These are phyloP conservation scores for Homarus americanus DNA, from an alignment of 1,140 invertebrate species.

Conservation along the genomic window DNA sequence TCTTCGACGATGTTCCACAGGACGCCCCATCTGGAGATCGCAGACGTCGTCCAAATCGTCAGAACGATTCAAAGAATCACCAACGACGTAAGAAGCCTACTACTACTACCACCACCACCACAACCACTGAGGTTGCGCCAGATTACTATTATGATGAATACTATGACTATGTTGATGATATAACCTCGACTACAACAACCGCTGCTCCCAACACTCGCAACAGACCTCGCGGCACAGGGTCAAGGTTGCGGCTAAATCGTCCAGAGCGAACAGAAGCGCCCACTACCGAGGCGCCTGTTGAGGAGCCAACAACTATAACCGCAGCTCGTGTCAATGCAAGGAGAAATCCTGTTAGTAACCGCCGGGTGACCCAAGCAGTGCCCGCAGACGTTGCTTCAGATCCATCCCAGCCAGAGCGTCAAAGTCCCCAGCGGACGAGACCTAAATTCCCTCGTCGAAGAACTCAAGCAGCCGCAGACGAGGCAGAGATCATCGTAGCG, in stretches of 20 bases:
- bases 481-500: neutral
- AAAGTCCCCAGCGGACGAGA: slow-evolving; percentile 7
- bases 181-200: slow-evolving; percentile 36
- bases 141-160: slow-evolving; percentile 65
- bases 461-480: neutral
- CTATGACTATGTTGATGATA: slow-evolving; percentile 34
- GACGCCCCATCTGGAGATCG: neutral
- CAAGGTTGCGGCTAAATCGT: neutral
- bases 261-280: neutral
- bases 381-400: neutral
- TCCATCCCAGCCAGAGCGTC: neutral
- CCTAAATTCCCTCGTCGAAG: slow-evolving; percentile 6
- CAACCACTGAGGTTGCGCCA: slow-evolving; percentile 33
- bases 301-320: neutral
- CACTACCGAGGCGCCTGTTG: neutral
- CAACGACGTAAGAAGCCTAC: slow-evolving; percentile 28
- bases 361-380: neutral
- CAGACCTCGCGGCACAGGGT: neutral
- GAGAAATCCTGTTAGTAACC: slow-evolving; percentile 11
- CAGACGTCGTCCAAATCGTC: slow-evolving; percentile 20
- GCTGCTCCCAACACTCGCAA: slow-evolving; percentile 2
- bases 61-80: neutral
- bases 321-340: neutral
- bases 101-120: slow-evolving; percentile 67
- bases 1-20: neutral